Percentiles rank a stretch among this genome's conserved stretches.
Conservation (phyloP, 2,113 vertebrate species). For the Tringa solitaria region DNA sequence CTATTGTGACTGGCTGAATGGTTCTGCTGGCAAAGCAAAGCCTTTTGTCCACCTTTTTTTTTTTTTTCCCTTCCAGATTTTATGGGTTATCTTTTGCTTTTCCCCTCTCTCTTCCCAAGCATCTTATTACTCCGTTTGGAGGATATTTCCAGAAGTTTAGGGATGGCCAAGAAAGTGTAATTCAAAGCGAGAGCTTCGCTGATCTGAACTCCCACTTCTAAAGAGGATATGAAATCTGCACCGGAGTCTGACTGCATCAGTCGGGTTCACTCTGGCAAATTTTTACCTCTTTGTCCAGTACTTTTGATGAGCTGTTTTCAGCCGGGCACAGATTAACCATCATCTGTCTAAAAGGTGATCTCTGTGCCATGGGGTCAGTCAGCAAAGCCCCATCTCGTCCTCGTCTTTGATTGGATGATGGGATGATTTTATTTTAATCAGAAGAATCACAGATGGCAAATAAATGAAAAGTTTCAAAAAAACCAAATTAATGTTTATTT, state of each 20-base stretch:
- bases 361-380: not conserved
- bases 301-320: not conserved
- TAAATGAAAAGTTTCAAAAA: not conserved
- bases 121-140: not conserved
- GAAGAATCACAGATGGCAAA: not conserved
- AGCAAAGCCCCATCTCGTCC: not conserved
- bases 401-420: not conserved
- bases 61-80: not conserved
- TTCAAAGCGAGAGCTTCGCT: not conserved
- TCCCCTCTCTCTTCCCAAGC: not conserved
- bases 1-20: not conserved
- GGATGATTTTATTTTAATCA: not conserved
- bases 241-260: not conserved
- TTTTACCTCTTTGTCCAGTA: not conserved
- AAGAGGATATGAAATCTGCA: not conserved
- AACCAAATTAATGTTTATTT: not conserved
- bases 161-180: not conserved
- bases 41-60: not conserved
- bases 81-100: not conserved
- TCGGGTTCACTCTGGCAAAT: not conserved
- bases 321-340: not conserved
- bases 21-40: not conserved
- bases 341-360: not conserved
- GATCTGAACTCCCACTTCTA: not conserved
- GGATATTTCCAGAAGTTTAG: not conserved